Evolutionary conservation across 2,888 invertebrate species (phyloP), one percentile per base, ranked within the genome.

Genomic region (Neelides folsomi): DNA sequence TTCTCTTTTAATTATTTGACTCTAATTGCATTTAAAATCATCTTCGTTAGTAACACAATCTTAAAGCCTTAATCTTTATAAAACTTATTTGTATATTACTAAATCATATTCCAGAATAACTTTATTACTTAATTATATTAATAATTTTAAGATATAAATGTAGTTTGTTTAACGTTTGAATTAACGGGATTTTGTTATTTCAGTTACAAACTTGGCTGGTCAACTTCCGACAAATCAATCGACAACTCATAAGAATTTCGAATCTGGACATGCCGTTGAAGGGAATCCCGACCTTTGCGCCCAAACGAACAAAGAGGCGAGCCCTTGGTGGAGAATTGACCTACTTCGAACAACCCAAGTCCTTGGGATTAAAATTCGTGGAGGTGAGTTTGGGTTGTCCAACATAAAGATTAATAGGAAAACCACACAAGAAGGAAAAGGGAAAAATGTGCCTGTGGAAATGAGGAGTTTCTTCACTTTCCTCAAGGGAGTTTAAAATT

Each of bases 321-420:
- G 88, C 18, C 90, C 90, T 0, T 92, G 89, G 88, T 92, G 90
- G 90, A 82, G 83, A 65, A 89, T 90, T 8, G 88, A 92, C 69
- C 74, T 92, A 43, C 75, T 92, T 38, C 75, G 82, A 52, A 79
- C 86, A 1, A 81, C 92, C 49, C 81, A 84, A 68, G 86, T 86
- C 38, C 85, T 92, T 39, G 74, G 88, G 57, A 83, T 92, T 47
- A 86, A 89, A 9, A 89, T 89, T 0, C 77, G 84, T 67, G 83
- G 83, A 35, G 83, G 85, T 81, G 68, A 75, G 75, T 66, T 37
- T 46, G 13, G 12, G 8, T 5, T 16, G 19, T 9, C 5, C 15
- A 18, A 42, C 7, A 18, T 42, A 16, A 8, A 18, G 44, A 2
- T 3, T 19, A 18, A 12, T 42, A 15, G 5, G 15, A 8, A 18